Conservation (phyloP, 92 coral and sea anemone genomes). For the Epizoanthus illoricatus region DNA sequence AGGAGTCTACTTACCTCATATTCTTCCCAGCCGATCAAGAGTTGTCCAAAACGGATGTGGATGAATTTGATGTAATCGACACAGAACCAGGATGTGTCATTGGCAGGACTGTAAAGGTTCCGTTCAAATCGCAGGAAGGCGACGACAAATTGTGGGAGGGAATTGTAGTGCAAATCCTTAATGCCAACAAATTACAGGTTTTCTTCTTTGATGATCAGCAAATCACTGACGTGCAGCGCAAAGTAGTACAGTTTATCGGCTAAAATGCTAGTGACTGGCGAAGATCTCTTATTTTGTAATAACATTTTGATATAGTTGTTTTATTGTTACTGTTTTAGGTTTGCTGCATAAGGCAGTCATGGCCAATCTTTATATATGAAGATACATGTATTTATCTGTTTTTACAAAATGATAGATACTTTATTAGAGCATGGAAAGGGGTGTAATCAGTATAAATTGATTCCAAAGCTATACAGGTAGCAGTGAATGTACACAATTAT, state of each 20-base stretch:
- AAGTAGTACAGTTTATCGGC: neutral
- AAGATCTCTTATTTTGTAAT: neutral
- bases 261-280: conserved; percentile 6
- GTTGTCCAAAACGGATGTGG: conserved; percentile 2
- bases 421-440: neutral
- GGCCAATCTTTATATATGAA: conserved; percentile 6
- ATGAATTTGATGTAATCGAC: conserved; percentile 7
- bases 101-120: conserved; percentile 3
- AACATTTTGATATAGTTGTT: neutral
- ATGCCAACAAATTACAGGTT: neutral
- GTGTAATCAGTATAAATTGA: conserved; percentile 21
- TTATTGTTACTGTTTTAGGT: neutral
- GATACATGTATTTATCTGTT: neutral
- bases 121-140: neutral
- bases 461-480: conserved; percentile 24
- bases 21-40: neutral
- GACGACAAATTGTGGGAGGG: too few relatives aligned
- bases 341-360: neutral
- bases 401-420: neutral
- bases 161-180: neutral
- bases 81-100: conserved; percentile 3
- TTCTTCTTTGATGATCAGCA: conserved; percentile 5
- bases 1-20: neutral
- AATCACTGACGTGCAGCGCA: conserved; percentile 2
- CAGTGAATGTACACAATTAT: neutral